Evolutionary conservation across 2,888 invertebrate species (phyloP).

Genomic region (Sphaeridia pumilis): DNA sequence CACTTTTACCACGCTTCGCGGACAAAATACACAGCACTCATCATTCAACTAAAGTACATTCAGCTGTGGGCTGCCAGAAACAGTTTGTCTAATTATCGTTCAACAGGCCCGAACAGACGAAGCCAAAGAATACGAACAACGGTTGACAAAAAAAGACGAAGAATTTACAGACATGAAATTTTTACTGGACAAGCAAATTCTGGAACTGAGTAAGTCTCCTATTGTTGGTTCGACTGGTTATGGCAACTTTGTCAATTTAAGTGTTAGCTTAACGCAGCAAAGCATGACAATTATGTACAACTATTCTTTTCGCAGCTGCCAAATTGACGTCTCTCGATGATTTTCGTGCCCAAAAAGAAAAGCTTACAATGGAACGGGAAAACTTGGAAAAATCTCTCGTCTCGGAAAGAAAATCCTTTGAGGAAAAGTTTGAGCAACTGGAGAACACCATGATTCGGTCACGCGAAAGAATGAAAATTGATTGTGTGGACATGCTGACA

Average conservation of each 20-base stretch:
- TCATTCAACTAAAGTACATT: no score
- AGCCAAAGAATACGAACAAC: constrained; percentile 22
- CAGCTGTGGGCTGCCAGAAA: no score
- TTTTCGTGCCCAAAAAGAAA: constrained; percentile 32
- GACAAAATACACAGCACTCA: no score
- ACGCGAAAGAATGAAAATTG: constrained; percentile 29
- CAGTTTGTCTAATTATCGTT: no score
- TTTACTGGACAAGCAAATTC: constrained; percentile 29
- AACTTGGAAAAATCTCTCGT: constrained; percentile 21
- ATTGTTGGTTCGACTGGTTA: not conserved
- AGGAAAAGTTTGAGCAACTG: constrained; percentile 29
- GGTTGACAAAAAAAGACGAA: constrained; percentile 22
- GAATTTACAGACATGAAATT: constrained; percentile 28
- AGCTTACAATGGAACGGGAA: constrained; percentile 22
- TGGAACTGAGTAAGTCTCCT: constrained; percentile 24
- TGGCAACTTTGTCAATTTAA: not conserved
- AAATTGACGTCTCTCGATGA: constrained; percentile 35
- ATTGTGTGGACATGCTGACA: constrained; percentile 25
- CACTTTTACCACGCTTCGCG: no score
- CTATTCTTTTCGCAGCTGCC: no score
- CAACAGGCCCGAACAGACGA: constrained; percentile 32
- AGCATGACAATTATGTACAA: no score
- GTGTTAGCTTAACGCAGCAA: not conserved
- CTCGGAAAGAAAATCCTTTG: constrained; percentile 23
- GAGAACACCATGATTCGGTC: constrained; percentile 31